A percentile compares a stretch with the other conserved stretches of the same genome.
Evolutionary conservation across 1,140 invertebrate species (phyloP).

Genomic region (Caerostris darwini): DNA sequence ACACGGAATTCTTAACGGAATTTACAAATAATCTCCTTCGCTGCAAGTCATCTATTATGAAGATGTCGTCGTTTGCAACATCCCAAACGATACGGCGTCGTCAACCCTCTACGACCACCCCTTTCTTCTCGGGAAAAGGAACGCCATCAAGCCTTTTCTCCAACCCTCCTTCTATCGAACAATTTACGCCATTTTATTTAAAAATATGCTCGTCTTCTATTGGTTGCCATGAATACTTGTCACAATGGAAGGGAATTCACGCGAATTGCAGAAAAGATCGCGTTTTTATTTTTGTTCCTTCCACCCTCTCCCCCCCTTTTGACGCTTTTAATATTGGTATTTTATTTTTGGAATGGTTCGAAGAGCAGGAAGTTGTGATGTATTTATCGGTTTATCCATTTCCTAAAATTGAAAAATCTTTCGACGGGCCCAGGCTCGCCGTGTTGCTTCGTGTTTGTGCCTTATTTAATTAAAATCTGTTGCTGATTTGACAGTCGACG

Average conservation of each 20-base stretch:
- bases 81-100: conserved; percentile 50
- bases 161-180: not conserved
- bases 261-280: conserved; percentile 18
- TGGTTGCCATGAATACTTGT: conserved; percentile 27
- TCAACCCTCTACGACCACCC: not conserved
- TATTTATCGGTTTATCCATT: conserved; percentile 66
- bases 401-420: conserved; percentile 62
- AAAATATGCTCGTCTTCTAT: conserved; percentile 54
- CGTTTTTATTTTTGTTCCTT: not conserved
- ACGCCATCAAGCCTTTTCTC: conserved; percentile 16
- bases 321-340: conserved; percentile 48
- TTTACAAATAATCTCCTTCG: conserved; percentile 63
- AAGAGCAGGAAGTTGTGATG: conserved; percentile 53
- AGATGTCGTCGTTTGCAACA: conserved; percentile 50
- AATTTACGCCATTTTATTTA: conserved; percentile 19
- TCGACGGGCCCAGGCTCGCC: not conserved
- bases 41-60: conserved; percentile 64
- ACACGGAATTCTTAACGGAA: conserved; percentile 1
- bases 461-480: conserved; percentile 38
- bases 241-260: conserved; percentile 37
- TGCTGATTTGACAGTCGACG: not conserved
- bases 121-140: conserved; percentile 31
- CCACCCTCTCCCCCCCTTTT: not conserved
- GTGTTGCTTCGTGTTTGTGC: not conserved
- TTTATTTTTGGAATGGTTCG: conserved; percentile 43